Evolutionary conservation across 2,888 invertebrate genomes (phyloP).

Genomic region (Eupithecia abbreviata): DNA sequence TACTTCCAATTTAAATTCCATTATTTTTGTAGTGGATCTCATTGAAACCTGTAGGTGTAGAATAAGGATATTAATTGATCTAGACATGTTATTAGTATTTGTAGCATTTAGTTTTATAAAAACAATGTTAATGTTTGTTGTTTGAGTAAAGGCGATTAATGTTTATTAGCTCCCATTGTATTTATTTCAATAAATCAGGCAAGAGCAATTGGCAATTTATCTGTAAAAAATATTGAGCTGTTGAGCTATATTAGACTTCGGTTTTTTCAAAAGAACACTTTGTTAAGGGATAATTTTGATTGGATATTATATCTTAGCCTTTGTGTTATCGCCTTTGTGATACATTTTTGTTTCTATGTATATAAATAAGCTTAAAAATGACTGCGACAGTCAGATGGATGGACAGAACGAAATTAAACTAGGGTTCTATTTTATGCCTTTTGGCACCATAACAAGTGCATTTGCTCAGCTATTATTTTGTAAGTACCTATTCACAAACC

Average conservation of each 20-base stretch:
- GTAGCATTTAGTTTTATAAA: background rate
- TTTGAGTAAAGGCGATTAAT: slow-evolving; percentile 1
- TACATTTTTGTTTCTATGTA: background rate
- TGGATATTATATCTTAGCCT: background rate
- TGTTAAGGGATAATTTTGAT: background rate
- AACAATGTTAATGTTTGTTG: background rate
- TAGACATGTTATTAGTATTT: slow-evolving; percentile 4
- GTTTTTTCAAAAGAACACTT: background rate
- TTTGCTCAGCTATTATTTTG: slow-evolving; percentile 24
- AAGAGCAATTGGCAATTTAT: background rate
- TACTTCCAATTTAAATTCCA: background rate
- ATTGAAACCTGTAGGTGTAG: background rate
- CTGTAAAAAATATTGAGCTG: background rate
- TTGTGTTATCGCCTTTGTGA: background rate
- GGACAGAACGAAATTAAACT: background rate
- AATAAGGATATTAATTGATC: background rate
- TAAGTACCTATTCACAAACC: background rate
- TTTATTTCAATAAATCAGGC: background rate
- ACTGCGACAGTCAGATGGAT: background rate
- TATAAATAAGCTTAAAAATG: background rate
- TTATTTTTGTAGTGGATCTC: slow-evolving; percentile 11
- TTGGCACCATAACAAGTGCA: slow-evolving; percentile 9
- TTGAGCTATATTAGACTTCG: background rate
- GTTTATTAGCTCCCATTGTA: slow-evolving; percentile 19
- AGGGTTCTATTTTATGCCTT: background rate